Conservation (phyloP, 2,113 vertebrate genomes). For the Oncorhynchus nerka region DNA sequence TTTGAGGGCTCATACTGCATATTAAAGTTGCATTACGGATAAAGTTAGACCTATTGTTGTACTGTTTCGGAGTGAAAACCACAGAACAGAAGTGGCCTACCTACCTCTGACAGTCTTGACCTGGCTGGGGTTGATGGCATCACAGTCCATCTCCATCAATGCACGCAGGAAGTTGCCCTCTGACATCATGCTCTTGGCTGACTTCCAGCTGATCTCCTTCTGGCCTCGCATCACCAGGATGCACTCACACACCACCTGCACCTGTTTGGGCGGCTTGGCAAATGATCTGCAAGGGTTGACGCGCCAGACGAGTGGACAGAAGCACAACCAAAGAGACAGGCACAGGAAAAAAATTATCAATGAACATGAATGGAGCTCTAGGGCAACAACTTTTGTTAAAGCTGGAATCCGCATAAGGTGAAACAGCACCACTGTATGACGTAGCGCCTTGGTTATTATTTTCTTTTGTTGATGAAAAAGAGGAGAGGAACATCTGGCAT, state of each 20-base stretch:
- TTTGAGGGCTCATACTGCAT: too few species aligned
- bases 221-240: constrained; percentile 91
- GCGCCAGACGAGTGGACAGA: neutral
- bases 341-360: neutral
- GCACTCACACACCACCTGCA: constrained; percentile 92
- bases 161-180: constrained; percentile 89
- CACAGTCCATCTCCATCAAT: constrained; percentile 90
- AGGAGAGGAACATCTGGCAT: too few species aligned
- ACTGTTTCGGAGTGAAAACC: too few species aligned
- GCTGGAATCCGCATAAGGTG: too few species aligned
- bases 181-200: constrained; percentile 95
- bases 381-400: neutral
- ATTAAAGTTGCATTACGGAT: too few species aligned
- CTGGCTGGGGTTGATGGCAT: constrained; percentile 76
- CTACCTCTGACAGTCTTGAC: constrained; percentile 88
- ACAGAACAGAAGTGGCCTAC: constrained; percentile 58
- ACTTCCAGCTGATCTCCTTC: constrained; percentile 91
- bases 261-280: constrained; percentile 91
- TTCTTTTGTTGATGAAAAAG: too few species aligned
- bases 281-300: constrained; percentile 80
- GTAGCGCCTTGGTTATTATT: too few species aligned
- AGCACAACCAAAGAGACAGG: neutral
- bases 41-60: too few species aligned
- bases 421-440: too few species aligned
- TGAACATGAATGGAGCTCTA: neutral